A percentile compares a stretch with the other conserved stretches of the same genome.
phyloP scores from a whole-genome alignment of 2,888 invertebrate genomes.

The Thecocarcelia acutangulata region DNA sequence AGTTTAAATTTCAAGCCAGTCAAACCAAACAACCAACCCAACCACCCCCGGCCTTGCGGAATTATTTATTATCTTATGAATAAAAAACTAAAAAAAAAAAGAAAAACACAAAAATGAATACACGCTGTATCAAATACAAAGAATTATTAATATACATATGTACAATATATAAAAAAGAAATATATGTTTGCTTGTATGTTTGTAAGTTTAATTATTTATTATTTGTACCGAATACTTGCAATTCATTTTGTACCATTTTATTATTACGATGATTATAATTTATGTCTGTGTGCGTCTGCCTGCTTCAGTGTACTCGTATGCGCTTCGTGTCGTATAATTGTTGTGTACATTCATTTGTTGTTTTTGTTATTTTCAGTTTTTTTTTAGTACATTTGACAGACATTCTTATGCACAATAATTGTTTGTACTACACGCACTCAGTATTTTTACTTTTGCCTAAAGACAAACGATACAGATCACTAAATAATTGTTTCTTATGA shows the following conservation, averaged over 20 bases:
- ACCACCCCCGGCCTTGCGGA: constrained; percentile 69
- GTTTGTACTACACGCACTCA: constrained; percentile 30
- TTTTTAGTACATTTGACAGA: neutral
- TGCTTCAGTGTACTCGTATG: neutral
- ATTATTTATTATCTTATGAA: constrained; percentile 62
- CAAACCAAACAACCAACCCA: constrained; percentile 56
- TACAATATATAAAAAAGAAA: neutral
- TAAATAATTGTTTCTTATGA: constrained; percentile 20
- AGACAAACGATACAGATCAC: constrained; percentile 36
- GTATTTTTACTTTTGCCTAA: neutral
- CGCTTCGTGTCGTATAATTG: constrained; percentile 4
- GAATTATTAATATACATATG: constrained; percentile 26
- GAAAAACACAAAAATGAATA: constrained; percentile 5
- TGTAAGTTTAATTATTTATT: constrained; percentile 42
- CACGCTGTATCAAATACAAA: constrained; percentile 27
- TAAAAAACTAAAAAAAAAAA: constrained; percentile 2
- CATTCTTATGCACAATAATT: neutral
- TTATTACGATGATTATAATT: constrained; percentile 32
- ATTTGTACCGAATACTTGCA: constrained; percentile 46
- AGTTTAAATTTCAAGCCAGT: constrained; percentile 65
- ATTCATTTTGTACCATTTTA: constrained; percentile 37
- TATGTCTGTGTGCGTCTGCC: neutral
- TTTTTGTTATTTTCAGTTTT: neutral
- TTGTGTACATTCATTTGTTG: constrained; percentile 1
- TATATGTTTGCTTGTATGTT: neutral